These are phyloP conservation scores for Syndactyla subalaris DNA, from an alignment of 2,797 vertebrate species.

Conservation along the genomic window DNA sequence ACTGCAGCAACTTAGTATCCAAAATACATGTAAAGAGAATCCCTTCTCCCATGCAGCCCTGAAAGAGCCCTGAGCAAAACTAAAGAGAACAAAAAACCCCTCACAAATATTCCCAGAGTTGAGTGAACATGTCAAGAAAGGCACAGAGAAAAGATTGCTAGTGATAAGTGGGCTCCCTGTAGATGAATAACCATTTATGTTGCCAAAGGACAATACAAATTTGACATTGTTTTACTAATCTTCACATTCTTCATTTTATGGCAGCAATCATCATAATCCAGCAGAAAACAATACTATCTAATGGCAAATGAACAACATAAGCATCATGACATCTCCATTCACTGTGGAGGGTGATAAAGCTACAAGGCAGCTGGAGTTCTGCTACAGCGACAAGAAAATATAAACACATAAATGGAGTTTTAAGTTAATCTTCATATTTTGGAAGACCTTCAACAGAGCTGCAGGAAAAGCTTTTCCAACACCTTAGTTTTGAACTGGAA, in stretches of 20 bases:
- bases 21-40: not conserved
- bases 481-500: slow-evolving; percentile 48
- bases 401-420: not conserved
- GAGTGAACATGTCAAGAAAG: not conserved
- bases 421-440: not conserved
- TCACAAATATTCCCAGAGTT: not conserved
- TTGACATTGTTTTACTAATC: slow-evolving; percentile 3
- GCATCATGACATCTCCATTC: not conserved
- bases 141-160: not conserved
- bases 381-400: slow-evolving; percentile 29
- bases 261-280: not conserved
- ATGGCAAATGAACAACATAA: not conserved
- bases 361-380: slow-evolving; percentile 20
- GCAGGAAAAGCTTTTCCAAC: slow-evolving; percentile 15
- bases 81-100: not conserved
- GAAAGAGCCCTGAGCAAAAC: not conserved
- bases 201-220: not conserved
- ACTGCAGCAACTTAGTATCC: not conserved
- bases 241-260: not conserved
- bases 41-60: not conserved
- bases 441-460: not conserved
- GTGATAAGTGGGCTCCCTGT: not conserved
- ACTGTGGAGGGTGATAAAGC: not conserved
- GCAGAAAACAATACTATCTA: not conserved
- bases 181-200: not conserved